Evolutionary conservation across 2,888 invertebrate genomes (phyloP).

Genomic region (Melanotus villosus): DNA sequence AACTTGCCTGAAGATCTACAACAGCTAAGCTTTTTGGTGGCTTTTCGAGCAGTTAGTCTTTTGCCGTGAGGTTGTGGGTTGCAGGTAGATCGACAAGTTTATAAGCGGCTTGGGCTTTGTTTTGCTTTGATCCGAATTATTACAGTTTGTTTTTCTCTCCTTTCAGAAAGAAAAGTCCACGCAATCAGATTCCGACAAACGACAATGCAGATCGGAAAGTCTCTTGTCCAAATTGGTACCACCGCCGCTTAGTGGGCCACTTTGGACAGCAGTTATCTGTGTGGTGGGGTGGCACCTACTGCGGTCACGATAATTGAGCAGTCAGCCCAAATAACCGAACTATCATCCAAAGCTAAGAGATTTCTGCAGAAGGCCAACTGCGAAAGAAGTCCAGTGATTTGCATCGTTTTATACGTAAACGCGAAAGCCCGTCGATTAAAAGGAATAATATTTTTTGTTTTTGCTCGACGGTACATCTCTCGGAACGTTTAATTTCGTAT

Average conservation of each 20-base stretch:
- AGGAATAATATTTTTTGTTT: conserved; percentile 51
- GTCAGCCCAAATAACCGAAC: conserved; percentile 50
- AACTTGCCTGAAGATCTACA: no score
- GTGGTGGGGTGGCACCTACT: conserved; percentile 77
- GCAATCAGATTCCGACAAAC: conserved; percentile 36
- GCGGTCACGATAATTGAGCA: conserved; percentile 71
- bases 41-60: no score
- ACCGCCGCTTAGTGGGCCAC: conserved; percentile 71
- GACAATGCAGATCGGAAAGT: conserved; percentile 53
- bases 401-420: conserved; percentile 34
- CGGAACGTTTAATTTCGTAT: conserved; percentile 48
- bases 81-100: conserved; percentile 17
- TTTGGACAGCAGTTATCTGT: conserved; percentile 76
- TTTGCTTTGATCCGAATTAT: no score
- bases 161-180: conserved; percentile 48
- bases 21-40: no score
- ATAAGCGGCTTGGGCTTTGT: background rate
- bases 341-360: conserved; percentile 66
- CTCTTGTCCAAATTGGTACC: conserved; percentile 73
- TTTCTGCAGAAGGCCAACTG: conserved; percentile 53
- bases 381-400: conserved; percentile 45
- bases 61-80: conserved; percentile 20
- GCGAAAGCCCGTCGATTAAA: conserved; percentile 38
- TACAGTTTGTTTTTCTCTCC: conserved; percentile 33
- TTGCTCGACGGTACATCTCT: conserved; percentile 62